These are phyloP conservation scores for Gavia stellata DNA, from an alignment of 2,113 vertebrate species.

Conservation along the genomic window DNA sequence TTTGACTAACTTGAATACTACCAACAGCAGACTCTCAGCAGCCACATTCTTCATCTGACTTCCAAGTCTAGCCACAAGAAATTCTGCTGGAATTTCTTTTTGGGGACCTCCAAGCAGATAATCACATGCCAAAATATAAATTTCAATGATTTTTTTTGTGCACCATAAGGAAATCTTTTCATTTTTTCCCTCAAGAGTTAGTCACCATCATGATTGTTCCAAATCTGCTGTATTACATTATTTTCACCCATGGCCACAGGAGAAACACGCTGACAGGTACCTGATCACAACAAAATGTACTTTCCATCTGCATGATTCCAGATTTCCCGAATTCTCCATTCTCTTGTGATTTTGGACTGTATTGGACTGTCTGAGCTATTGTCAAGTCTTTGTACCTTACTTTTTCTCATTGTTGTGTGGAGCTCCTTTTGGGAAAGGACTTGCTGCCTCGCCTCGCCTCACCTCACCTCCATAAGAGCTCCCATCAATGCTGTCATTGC, in stretches of 20 bases:
- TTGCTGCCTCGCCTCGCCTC: not conserved
- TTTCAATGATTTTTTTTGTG: not conserved
- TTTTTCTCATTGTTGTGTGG: not conserved
- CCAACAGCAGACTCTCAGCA: not conserved
- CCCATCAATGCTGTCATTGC: not conserved
- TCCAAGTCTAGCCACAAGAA: not conserved
- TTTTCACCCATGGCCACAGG: not conserved
- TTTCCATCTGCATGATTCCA: not conserved
- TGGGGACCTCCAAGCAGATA: not conserved
- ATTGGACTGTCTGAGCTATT: not conserved
- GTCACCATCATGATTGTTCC: not conserved
- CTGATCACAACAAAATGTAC: not conserved
- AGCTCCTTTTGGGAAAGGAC: not conserved
- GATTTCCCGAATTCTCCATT: not conserved
- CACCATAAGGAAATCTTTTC: not conserved
- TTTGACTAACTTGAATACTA: not conserved
- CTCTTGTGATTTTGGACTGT: not conserved
- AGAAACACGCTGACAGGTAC: not conserved
- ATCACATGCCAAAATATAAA: not conserved
- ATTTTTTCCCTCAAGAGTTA: not conserved
- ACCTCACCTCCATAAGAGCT: not conserved
- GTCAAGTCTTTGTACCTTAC: not conserved
- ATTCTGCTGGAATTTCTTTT: not conserved
- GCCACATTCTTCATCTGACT: not conserved
- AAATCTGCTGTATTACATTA: not conserved